Percentiles rank a stretch among this genome's conserved stretches.
Conservation (phyloP, 2,797 vertebrate genomes). For the Lithobates sylvaticus region DNA sequence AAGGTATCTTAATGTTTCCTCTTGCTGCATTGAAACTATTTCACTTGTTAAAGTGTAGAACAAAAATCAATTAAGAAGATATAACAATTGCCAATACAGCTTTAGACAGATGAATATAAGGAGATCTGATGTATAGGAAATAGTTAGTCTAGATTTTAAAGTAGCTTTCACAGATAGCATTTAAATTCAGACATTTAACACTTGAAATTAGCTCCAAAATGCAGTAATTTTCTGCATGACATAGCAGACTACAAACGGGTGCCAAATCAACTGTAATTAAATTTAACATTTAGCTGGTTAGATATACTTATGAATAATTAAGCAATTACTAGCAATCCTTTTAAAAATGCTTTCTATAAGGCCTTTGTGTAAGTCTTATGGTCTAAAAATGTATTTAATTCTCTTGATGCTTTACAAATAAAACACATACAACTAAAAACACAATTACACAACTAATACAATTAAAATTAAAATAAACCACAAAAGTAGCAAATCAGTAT, state of each 20-base stretch:
- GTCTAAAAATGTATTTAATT: slow-evolving; percentile 34
- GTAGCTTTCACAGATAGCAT: slow-evolving; percentile 34
- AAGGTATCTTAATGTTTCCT: background rate
- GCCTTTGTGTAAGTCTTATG: background rate
- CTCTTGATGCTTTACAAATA: background rate
- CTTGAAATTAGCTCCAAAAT: slow-evolving; percentile 54
- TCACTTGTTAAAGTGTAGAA: slow-evolving; percentile 1
- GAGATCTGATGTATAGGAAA: slow-evolving; percentile 39
- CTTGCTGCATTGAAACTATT: background rate
- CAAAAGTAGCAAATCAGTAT: background rate
- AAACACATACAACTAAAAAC: background rate
- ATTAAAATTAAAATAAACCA: background rate
- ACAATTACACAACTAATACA: background rate
- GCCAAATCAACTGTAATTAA: slow-evolving; percentile 60
- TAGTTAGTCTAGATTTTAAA: slow-evolving; percentile 19
- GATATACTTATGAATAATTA: slow-evolving; percentile 61
- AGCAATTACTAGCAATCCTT: slow-evolving; percentile 51
- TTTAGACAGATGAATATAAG: slow-evolving; percentile 11
- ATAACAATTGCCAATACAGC: slow-evolving; percentile 27
- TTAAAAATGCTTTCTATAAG: slow-evolving; percentile 42
- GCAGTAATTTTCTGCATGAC: slow-evolving; percentile 56
- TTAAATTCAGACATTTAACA: slow-evolving; percentile 56
- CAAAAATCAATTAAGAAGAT: slow-evolving; percentile 49
- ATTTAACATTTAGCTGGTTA: slow-evolving; percentile 60
- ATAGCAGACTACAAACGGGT: slow-evolving; percentile 50